A percentile compares a stretch with the other conserved stretches of the same genome.
Conservation (phyloP, 1,140 invertebrate species). For the Drosophila paulistorum region DNA sequence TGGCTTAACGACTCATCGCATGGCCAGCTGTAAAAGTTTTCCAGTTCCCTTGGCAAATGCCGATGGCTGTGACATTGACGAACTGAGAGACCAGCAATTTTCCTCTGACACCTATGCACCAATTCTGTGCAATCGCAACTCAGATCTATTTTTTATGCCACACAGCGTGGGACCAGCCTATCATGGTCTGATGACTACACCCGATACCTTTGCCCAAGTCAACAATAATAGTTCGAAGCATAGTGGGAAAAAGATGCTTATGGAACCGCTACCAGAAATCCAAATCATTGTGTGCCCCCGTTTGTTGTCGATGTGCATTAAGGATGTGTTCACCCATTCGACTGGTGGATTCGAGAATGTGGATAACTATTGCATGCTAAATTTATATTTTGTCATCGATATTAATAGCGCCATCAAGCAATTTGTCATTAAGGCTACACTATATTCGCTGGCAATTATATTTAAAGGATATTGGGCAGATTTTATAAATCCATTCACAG, state of each 20-base stretch:
- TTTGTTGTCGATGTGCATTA: slow-evolving; percentile 39
- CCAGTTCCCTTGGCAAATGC: neutral
- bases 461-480: slow-evolving; percentile 61
- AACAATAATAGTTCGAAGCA: neutral
- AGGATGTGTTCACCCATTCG: slow-evolving; percentile 14
- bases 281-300: slow-evolving; percentile 39
- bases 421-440: slow-evolving; percentile 46
- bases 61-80: neutral
- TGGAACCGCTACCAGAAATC: neutral
- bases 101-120: neutral
- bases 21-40: neutral
- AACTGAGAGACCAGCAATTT: neutral
- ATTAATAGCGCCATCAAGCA: slow-evolving; percentile 44
- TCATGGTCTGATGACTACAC: slow-evolving; percentile 39
- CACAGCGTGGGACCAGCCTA: slow-evolving; percentile 46
- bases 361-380: slow-evolving; percentile 49
- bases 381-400: slow-evolving; percentile 41
- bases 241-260: no score
- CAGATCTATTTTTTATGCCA: slow-evolving; percentile 59
- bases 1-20: neutral
- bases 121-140: slow-evolving; percentile 35
- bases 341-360: slow-evolving; percentile 19
- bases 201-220: slow-evolving; percentile 23
- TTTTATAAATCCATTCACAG: slow-evolving; percentile 64
- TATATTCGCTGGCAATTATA: slow-evolving; percentile 36